These are phyloP conservation scores for Lathronympha strigana DNA, from an alignment of 2,888 invertebrate genomes.

Conservation along the genomic window DNA sequence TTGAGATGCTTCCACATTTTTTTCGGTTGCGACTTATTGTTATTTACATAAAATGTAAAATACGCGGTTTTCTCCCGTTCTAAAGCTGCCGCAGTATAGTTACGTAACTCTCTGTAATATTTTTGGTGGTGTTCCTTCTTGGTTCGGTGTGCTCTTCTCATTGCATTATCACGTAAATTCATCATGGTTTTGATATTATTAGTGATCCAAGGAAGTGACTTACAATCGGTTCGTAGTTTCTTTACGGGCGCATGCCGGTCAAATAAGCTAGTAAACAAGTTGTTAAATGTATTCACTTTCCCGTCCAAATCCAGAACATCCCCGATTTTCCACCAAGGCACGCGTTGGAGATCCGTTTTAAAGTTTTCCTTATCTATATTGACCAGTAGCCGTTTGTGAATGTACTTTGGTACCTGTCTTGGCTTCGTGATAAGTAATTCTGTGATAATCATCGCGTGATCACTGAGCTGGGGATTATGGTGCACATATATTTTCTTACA, in stretches of 20 bases:
- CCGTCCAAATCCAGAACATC: no score
- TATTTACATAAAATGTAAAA: conserved; percentile 1
- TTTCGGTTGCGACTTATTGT: no score
- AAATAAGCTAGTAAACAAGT: no score
- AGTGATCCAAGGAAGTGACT: no score
- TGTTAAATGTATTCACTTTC: no score
- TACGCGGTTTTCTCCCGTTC: not conserved
- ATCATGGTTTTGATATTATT: no score
- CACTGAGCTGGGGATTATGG: not conserved
- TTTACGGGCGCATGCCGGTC: no score
- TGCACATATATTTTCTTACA: not conserved
- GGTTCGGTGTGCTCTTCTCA: not conserved
- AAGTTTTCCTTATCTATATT: not conserved
- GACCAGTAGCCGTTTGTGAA: not conserved
- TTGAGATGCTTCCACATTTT: no score
- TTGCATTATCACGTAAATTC: no score
- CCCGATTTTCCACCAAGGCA: no score
- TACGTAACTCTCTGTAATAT: not conserved
- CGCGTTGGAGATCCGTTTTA: not conserved
- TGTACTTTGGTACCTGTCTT: not conserved
- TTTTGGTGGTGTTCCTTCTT: not conserved
- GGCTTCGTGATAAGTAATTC: not conserved
- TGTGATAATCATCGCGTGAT: not conserved
- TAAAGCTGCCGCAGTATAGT: not conserved
- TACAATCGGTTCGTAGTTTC: no score